A percentile compares a stretch with the other conserved stretches of the same genome.
Conservation (phyloP, 1,140 invertebrate species). For the Rhizoglyphus robini region DNA sequence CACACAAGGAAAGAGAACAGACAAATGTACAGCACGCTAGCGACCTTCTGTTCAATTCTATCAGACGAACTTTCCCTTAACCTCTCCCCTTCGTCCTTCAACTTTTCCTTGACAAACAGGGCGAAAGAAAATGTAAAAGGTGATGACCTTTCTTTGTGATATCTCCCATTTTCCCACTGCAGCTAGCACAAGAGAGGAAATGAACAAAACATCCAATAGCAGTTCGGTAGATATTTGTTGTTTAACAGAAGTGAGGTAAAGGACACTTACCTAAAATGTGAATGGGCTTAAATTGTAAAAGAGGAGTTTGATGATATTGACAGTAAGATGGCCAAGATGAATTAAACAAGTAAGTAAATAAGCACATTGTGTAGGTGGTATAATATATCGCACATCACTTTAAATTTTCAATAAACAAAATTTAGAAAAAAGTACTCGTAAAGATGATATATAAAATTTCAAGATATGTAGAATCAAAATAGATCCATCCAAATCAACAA, state of each 20-base stretch:
- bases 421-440: too few species aligned
- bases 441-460: too few species aligned
- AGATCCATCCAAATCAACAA: too few species aligned
- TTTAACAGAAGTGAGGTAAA: background rate
- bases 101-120: slow-evolving; percentile 12
- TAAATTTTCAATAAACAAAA: too few species aligned
- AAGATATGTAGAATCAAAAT: too few species aligned
- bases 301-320: too few species aligned
- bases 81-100: slow-evolving; percentile 17
- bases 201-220: background rate
- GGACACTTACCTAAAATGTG: background rate
- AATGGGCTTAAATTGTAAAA: too few species aligned
- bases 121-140: background rate
- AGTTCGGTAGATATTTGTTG: too few species aligned
- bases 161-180: slow-evolving; percentile 5
- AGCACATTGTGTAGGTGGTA: too few species aligned
- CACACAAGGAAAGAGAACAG: background rate
- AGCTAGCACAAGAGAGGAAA: background rate
- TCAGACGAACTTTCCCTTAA: slow-evolving; percentile 8
- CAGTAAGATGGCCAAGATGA: too few species aligned
- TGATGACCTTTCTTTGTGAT: slow-evolving; percentile 15
- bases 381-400: too few species aligned
- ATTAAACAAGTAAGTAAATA: too few species aligned
- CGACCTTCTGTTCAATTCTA: slow-evolving; percentile 13
- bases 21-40: background rate